Conservation (phyloP, 2,888 invertebrate genomes). For the Apotomis capreana region DNA sequence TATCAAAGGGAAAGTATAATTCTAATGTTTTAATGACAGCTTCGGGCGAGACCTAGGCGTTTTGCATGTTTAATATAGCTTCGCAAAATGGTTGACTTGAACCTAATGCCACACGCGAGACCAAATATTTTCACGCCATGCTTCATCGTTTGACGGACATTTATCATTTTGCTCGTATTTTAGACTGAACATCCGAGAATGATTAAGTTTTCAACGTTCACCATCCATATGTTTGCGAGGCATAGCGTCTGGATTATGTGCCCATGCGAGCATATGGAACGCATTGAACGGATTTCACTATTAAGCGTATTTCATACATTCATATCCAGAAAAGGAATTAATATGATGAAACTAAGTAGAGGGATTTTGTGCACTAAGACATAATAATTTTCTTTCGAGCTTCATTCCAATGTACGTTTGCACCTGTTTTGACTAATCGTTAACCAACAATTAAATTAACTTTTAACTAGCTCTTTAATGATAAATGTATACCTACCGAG, state of each 20-base stretch:
- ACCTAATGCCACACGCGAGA: slow-evolving; percentile 38
- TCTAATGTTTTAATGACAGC: slow-evolving; percentile 31
- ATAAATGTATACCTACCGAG: no score
- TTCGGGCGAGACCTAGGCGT: slow-evolving; percentile 32
- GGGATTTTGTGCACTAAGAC: no score
- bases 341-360: no score
- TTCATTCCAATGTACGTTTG: no score
- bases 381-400: no score
- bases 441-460: no score
- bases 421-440: no score
- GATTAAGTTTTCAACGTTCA: slow-evolving; percentile 26
- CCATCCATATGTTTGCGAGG: slow-evolving; percentile 17
- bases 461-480: no score
- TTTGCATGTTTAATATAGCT: slow-evolving; percentile 37
- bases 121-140: slow-evolving; percentile 39
- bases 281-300: neutral
- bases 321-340: no score
- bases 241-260: neutral
- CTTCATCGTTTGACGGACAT: slow-evolving; percentile 22
- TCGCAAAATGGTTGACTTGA: slow-evolving; percentile 31
- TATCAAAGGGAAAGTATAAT: slow-evolving; percentile 14
- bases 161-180: slow-evolving; percentile 19
- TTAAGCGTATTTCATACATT: no score
- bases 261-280: neutral
- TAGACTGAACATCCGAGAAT: slow-evolving; percentile 22